phyloP scores from a whole-genome alignment of 2,113 vertebrate genomes.

The Ictidomys tridecemlineatus region DNA sequence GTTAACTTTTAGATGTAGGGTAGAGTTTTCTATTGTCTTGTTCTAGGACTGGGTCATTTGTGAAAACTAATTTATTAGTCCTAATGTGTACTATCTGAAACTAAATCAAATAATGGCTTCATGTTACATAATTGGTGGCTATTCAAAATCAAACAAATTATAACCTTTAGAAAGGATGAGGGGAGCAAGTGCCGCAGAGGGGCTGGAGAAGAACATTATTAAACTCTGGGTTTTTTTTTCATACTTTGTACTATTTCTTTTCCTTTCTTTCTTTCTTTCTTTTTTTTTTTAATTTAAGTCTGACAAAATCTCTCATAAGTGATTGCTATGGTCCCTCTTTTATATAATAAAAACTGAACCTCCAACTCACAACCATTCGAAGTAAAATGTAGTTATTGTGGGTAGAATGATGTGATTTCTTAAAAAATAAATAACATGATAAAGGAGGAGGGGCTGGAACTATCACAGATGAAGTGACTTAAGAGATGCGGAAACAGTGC shows the following conservation, averaged over 20 bases:
- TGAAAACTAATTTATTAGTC: not conserved
- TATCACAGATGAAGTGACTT: not conserved
- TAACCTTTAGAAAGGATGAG: not conserved
- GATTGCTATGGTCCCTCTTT: not conserved
- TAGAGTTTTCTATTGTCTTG: not conserved
- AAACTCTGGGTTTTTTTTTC: not conserved
- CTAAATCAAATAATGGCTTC: not conserved
- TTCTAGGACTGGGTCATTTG: not conserved
- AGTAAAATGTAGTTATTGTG: slow-evolving; percentile 59
- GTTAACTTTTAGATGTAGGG: not conserved
- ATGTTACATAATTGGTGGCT: not conserved
- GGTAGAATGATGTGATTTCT: slow-evolving; percentile 68
- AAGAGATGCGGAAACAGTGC: not conserved
- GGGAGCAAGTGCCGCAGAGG: not conserved
- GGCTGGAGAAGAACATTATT: not conserved
- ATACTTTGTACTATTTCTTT: no score
- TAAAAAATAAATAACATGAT: not conserved
- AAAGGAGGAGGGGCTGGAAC: not conserved
- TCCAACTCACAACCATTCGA: not conserved
- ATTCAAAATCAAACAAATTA: not conserved
- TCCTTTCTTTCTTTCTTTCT: no score
- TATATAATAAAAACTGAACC: not conserved
- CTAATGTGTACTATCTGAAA: not conserved
- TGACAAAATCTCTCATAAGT: slow-evolving; percentile 3
- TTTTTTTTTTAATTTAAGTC: slow-evolving; percentile 3